Evolutionary conservation across 2,797 vertebrate species (phyloP).

Genomic region (Chromis chromis): DNA sequence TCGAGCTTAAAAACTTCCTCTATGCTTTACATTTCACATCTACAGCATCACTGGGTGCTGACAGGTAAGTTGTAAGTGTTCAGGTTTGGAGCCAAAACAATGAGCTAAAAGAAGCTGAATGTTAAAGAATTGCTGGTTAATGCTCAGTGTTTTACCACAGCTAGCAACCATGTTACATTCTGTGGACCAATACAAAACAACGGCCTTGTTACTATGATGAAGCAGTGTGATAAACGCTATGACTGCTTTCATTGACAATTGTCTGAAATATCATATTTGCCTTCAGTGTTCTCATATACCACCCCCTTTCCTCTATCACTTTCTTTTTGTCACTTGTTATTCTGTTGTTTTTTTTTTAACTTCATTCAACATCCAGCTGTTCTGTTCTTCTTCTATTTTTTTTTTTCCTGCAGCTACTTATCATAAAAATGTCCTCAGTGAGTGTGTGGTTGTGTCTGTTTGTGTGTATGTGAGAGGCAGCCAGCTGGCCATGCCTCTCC

Average conservation of each 20-base stretch:
- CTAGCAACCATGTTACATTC: no score
- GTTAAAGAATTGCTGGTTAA: no score
- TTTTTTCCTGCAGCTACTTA: slow-evolving; percentile 20
- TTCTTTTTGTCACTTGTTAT: no score
- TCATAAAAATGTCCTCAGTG: slow-evolving; percentile 19
- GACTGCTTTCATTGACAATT: not conserved
- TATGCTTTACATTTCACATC: no score
- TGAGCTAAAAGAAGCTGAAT: no score
- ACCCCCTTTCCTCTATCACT: not conserved
- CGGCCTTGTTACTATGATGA: not conserved
- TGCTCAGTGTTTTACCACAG: no score
- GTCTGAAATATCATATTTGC: not conserved
- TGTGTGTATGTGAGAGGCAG: not conserved
- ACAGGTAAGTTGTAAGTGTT: no score
- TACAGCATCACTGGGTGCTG: no score
- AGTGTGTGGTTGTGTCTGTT: slow-evolving; percentile 1
- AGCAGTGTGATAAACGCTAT: not conserved
- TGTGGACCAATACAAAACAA: not conserved
- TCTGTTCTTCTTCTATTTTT: not conserved
- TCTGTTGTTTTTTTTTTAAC: no score
- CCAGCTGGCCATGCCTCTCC: no score
- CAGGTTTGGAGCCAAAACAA: no score
- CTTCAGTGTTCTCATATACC: not conserved
- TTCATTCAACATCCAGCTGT: not conserved
- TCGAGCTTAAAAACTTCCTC: no score